phyloP scores from a whole-genome alignment of 2,888 invertebrate species.

The Alitta virens region DNA sequence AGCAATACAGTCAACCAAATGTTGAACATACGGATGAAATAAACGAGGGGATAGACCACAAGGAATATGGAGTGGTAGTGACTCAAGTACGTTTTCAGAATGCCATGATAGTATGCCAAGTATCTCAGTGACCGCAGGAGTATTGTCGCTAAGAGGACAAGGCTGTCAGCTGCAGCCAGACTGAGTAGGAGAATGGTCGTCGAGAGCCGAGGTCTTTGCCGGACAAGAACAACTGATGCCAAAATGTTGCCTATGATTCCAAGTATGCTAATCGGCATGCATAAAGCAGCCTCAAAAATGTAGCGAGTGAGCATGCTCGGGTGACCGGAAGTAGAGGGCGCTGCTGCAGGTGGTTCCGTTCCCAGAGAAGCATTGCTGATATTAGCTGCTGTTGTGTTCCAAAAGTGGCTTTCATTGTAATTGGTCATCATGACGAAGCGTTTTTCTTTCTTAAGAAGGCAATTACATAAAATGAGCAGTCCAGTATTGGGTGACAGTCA shows the following conservation, averaged over 20 bases:
- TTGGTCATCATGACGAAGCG: too few species aligned
- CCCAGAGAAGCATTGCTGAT: too few species aligned
- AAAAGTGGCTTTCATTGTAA: too few species aligned
- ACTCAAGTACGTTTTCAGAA: constrained; percentile 4
- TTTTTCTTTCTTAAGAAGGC: too few species aligned
- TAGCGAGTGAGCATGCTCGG: constrained; percentile 10
- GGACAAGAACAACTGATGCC: constrained; percentile 24
- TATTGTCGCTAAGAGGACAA: constrained; percentile 20
- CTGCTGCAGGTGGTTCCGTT: too few species aligned
- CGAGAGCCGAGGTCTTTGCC: constrained; percentile 19
- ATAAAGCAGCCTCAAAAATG: constrained; percentile 20
- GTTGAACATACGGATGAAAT: constrained; percentile 22
- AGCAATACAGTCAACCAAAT: constrained; percentile 31
- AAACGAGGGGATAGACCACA: constrained; percentile 23
- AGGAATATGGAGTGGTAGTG: constrained; percentile 15
- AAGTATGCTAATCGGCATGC: constrained; percentile 21
- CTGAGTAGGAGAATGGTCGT: constrained; percentile 25
- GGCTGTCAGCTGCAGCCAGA: constrained; percentile 25
- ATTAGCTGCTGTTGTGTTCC: too few species aligned
- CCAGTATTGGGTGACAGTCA: too few species aligned
- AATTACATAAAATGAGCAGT: too few species aligned
- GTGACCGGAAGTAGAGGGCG: too few species aligned
- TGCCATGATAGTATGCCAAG: background rate
- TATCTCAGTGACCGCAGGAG: constrained; percentile 21
- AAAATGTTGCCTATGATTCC: constrained; percentile 30